Evolutionary conservation across 2,797 vertebrate genomes (phyloP), one percentile per base, ranked within the genome.

Genomic region (Parauchenoglanis punctatus): DNA sequence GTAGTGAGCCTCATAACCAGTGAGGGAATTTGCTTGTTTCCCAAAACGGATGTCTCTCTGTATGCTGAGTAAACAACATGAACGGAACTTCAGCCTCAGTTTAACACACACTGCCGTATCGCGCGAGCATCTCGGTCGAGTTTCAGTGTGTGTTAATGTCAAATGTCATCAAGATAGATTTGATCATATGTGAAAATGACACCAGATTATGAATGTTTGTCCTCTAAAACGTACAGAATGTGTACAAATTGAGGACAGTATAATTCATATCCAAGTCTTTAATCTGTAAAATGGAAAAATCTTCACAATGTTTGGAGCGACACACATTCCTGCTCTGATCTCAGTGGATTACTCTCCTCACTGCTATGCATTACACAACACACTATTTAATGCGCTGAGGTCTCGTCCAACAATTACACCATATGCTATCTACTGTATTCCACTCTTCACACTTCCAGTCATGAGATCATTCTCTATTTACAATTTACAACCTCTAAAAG

Each of bases 391-490:
- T 54, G 17, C 20, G 0, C 58, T n/a, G 20, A 3, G 67, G 56
- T 63, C 56, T 52, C 68, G 35, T 65, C 58, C 70, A 83, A 81
- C 28, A 28, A 44, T 52, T n/a, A 70, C 73, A 54, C 35, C 73
- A 78, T 20, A 23, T 15, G 18, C 61, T n/a, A 3, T n/a, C 23
- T 28, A 65, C 31, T 77, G n/a, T 76, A 83, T 15, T 54, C n/a
- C 28, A 40, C 12, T 40, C 52, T 28, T 46, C 18, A 70, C 78
- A 81, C 67, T 61, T 86, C 49, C 31, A 56, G 65, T 28, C 3
- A 81, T 81, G 28, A 81, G 20, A 59, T 81, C 77, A 87, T 44
- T 20, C 44, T 67, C 44, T 23, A 12, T 76, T 58, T 56, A 84
- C 59, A 63, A 28, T 63, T 72, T 81, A 40, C 17, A 7, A 11